Percentiles rank a stretch among this genome's conserved stretches.
These are phyloP conservation scores for Vulpes vulpes DNA, from an alignment of 2,113 vertebrate species.

Conservation along the genomic window DNA sequence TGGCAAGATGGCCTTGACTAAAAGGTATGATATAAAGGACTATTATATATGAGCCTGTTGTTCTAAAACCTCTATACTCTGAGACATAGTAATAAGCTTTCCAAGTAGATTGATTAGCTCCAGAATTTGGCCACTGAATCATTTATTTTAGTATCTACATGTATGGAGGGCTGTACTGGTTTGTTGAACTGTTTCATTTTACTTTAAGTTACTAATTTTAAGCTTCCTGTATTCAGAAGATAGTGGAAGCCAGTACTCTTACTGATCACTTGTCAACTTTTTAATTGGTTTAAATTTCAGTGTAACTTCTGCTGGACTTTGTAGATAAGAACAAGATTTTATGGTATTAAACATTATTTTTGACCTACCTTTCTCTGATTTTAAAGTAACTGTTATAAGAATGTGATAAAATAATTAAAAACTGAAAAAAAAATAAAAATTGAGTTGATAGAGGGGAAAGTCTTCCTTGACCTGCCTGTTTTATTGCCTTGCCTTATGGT, in stretches of 20 bases:
- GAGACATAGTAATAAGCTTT: constrained; percentile 50
- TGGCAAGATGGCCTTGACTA: neutral
- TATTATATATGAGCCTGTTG: neutral
- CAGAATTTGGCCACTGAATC: neutral
- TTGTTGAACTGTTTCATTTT: constrained; percentile 21
- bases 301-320: neutral
- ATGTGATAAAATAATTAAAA: constrained; percentile 28
- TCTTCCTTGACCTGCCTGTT: neutral
- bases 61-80: neutral
- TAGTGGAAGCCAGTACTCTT: neutral
- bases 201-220: constrained; percentile 25
- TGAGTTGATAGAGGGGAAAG: neutral
- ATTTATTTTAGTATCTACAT: neutral
- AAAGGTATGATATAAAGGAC: neutral
- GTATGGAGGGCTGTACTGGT: neutral
- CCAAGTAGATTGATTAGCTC: neutral
- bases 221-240: neutral
- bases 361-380: constrained; percentile 9
- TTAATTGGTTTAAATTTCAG: constrained; percentile 34
- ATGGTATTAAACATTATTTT: constrained; percentile 1
- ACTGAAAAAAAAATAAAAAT: neutral
- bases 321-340: constrained; percentile 12
- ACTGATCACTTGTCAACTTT: constrained; percentile 25
- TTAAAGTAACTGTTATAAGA: constrained; percentile 37
- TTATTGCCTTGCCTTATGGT: neutral